Conservation (phyloP, 2,797 vertebrate genomes). For the Tiaroga cobitis region DNA sequence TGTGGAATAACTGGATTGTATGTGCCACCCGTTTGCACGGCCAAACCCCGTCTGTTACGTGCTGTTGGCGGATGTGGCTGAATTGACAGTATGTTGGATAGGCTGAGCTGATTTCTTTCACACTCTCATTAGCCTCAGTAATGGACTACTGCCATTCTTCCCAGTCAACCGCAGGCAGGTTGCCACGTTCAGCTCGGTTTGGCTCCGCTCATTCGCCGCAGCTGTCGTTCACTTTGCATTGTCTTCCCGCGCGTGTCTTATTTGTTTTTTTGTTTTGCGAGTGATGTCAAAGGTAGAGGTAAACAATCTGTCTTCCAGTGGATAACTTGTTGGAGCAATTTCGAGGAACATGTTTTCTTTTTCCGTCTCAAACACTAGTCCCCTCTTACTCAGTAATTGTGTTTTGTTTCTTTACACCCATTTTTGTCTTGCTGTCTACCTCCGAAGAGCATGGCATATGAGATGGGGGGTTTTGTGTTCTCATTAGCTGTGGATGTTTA, state of each 20-base stretch:
- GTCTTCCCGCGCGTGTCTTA: constrained; percentile 8
- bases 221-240: constrained; percentile 32
- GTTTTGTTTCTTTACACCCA: neutral
- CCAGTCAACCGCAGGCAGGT: constrained; percentile 45
- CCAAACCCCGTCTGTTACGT: constrained; percentile 41
- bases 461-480: constrained; percentile 41
- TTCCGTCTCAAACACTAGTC: neutral
- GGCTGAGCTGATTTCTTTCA: constrained; percentile 56
- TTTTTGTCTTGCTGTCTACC: constrained; percentile 15
- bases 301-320: constrained; percentile 40
- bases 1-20: constrained; percentile 37
- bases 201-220: constrained; percentile 30
- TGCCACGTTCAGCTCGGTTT: constrained; percentile 32
- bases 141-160: constrained; percentile 62
- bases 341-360: constrained; percentile 47
- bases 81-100: constrained; percentile 57
- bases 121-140: constrained; percentile 60
- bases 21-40: constrained; percentile 17
- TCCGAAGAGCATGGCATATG: neutral
- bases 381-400: neutral
- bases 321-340: constrained; percentile 37
- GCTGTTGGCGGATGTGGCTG: constrained; percentile 44
- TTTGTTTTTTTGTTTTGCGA: constrained; percentile 10
- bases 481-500: constrained; percentile 60
- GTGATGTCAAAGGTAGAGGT: constrained; percentile 41